Evolutionary conservation across 2,113 vertebrate genomes (phyloP).

Genomic region (Eclectus roratus): DNA sequence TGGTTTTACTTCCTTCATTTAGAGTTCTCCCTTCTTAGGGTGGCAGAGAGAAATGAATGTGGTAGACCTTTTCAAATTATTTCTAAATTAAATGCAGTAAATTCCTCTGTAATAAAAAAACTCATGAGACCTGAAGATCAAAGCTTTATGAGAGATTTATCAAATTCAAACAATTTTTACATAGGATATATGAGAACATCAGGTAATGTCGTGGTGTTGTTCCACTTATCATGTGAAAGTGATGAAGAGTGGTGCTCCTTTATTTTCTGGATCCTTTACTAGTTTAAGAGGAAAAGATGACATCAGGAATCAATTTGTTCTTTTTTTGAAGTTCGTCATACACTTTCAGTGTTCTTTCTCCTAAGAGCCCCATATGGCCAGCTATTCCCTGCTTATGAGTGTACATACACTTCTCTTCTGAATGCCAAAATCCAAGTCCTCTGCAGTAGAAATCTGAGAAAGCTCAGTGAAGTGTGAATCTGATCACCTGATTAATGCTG

Average conservation of each 20-base stretch:
- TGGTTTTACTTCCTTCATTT: background rate
- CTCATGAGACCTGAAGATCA: constrained; percentile 55
- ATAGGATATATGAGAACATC: background rate
- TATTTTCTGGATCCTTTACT: constrained; percentile 13
- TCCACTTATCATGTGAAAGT: background rate
- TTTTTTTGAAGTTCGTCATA: constrained; percentile 32
- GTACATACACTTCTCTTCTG: background rate
- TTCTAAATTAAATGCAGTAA: constrained; percentile 58
- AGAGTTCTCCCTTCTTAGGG: background rate
- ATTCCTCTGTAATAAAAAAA: constrained; percentile 34
- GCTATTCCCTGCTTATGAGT: background rate
- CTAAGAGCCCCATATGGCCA: background rate
- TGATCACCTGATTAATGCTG: constrained; percentile 48
- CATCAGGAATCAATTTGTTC: constrained; percentile 64
- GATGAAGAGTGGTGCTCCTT: background rate
- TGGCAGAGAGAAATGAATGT: background rate
- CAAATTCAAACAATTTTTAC: constrained; percentile 48
- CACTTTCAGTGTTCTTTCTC: background rate
- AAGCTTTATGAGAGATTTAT: constrained; percentile 49
- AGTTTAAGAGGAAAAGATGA: constrained; percentile 3
- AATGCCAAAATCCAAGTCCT: background rate
- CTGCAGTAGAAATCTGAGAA: constrained; percentile 35
- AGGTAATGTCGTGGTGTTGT: constrained; percentile 9
- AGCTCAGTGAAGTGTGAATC: constrained; percentile 44
- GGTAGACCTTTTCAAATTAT: constrained; percentile 7